A percentile compares a stretch with the other conserved stretches of the same genome.
These are phyloP conservation scores for Gopherus flavomarginatus DNA, from an alignment of 2,113 vertebrate species.

Conservation along the genomic window DNA sequence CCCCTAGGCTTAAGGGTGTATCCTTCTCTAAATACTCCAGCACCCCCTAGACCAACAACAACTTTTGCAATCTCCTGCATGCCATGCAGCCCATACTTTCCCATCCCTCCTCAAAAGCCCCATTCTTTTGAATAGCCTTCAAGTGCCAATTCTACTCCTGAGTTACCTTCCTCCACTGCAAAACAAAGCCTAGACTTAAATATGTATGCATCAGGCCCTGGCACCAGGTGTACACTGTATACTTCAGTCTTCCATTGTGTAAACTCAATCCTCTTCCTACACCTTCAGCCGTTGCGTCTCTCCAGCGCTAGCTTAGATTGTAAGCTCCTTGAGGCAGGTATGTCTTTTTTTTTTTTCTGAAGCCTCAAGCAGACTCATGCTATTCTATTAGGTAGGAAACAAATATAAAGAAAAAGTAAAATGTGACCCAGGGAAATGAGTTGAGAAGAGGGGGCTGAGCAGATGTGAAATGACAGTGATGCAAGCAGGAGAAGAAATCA, in stretches of 20 bases:
- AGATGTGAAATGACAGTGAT: not conserved
- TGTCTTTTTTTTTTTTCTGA: not conserved
- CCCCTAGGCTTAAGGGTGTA: not conserved
- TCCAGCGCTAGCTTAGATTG: not conserved
- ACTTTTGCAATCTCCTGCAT: not conserved
- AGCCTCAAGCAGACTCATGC: not conserved
- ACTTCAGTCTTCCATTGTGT: not conserved
- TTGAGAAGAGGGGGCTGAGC: not conserved
- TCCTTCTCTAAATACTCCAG: not conserved
- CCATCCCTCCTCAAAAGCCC: not conserved
- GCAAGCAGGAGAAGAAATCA: not conserved
- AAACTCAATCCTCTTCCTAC: not conserved
- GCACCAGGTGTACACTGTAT: not conserved
- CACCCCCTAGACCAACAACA: not conserved
- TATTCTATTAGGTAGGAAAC: not conserved
- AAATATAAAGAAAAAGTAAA: not conserved
- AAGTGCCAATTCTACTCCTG: not conserved
- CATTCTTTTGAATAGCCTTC: not conserved
- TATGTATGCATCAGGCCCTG: not conserved
- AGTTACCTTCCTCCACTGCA: not conserved
- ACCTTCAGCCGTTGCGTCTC: not conserved
- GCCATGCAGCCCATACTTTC: not conserved
- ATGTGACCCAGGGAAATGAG: not conserved
- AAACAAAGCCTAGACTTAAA: not conserved
- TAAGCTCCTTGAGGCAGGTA: not conserved